Evolutionary conservation across 2,888 invertebrate genomes (phyloP).

Genomic region (Sarcophaga subvicina): DNA sequence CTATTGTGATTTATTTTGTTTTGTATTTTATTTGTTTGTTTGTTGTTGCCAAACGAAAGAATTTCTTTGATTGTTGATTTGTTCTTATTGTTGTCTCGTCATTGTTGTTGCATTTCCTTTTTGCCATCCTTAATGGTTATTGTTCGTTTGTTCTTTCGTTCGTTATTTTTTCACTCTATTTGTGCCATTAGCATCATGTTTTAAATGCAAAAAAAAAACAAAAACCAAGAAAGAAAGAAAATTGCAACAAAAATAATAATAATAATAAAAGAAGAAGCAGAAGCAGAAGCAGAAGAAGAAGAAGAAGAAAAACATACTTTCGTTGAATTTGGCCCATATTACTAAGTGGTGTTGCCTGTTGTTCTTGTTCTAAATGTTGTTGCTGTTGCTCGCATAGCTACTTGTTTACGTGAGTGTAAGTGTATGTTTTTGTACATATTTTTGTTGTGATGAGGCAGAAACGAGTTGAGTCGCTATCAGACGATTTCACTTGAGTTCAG

Average conservation of each 20-base stretch:
- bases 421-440: slow-evolving; percentile 3
- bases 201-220: too few species aligned
- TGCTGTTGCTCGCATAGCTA: background rate
- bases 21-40: background rate
- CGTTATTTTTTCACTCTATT: background rate
- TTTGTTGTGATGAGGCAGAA: slow-evolving; percentile 62
- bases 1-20: background rate
- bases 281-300: background rate
- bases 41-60: background rate
- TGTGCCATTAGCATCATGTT: slow-evolving; percentile 36
- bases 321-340: slow-evolving; percentile 65
- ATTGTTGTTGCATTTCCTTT: slow-evolving; percentile 23
- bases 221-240: background rate
- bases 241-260: slow-evolving; percentile 16
- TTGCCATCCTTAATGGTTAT: slow-evolving; percentile 12
- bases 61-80: background rate
- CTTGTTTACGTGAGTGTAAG: slow-evolving; percentile 3
- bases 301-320: slow-evolving; percentile 41
- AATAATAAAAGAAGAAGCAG: background rate
- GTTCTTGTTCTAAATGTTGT: slow-evolving; percentile 53
- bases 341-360: slow-evolving; percentile 61
- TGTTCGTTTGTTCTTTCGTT: background rate
- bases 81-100: background rate
- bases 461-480: slow-evolving; percentile 65
- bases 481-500: slow-evolving; percentile 66